These are phyloP conservation scores for Platyrinchus mystaceus DNA, from an alignment of 2,797 vertebrate genomes.

Conservation along the genomic window DNA sequence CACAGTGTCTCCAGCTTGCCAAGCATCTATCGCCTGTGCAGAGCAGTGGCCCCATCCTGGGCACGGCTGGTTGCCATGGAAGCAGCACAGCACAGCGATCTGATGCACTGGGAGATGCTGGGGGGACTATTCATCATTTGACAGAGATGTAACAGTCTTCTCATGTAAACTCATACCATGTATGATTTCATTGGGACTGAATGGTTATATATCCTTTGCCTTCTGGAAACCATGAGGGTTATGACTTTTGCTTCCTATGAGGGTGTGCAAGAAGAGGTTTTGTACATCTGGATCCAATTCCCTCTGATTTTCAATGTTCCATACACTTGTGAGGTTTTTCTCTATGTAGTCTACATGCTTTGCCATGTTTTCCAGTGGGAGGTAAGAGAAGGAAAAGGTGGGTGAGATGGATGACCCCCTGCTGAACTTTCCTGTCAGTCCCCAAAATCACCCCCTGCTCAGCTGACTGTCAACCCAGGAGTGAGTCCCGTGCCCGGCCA, in stretches of 20 bases:
- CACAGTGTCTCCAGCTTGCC: not conserved
- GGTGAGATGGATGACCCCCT: not conserved
- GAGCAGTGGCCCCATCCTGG: not conserved
- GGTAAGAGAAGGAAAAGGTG: not conserved
- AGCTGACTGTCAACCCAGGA: not conserved
- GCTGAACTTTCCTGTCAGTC: not conserved
- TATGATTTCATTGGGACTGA: not conserved
- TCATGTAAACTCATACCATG: fast-evolving
- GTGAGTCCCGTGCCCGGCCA: not conserved
- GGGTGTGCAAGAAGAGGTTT: not conserved
- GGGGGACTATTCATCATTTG: not conserved
- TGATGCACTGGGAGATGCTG: not conserved
- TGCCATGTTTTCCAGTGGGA: not conserved
- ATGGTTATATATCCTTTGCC: not conserved
- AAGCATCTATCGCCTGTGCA: not conserved
- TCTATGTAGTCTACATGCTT: not conserved
- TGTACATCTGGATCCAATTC: not conserved
- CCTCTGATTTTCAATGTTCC: not conserved
- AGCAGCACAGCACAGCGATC: not conserved
- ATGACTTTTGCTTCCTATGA: not conserved
- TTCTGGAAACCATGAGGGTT: fast-evolving
- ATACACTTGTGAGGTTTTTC: not conserved
- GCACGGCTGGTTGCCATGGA: not conserved
- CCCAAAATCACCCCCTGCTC: not conserved
- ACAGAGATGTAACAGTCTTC: not conserved